Evolutionary conservation across 2,888 invertebrate species (phyloP), one percentile per base, ranked within the genome.

Genomic region (Erebia aethiops): DNA sequence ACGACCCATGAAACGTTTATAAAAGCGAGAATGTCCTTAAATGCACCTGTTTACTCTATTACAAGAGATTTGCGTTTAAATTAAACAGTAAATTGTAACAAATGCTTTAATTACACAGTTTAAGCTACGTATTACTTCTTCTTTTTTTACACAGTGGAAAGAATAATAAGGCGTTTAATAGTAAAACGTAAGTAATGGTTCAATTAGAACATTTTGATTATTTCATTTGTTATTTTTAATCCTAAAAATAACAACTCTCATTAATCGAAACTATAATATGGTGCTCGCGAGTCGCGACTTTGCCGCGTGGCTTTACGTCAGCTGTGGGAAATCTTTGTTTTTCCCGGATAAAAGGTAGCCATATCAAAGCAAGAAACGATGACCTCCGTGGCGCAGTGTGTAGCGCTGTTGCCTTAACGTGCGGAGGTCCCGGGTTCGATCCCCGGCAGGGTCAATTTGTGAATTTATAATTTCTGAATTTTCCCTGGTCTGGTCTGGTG

Each of bases 21-120:
- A 82, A 86, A 86, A 85, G 86, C 85, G 85, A 86, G 81, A 88
- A 88, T 84, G 83, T 84, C 82, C 82, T 88, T 85, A 85, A 86
- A 82, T 86, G 85, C 89, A 89, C 88, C 88, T 89, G 89, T 84
- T 87, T 83, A 79, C 81, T 77, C 80, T 76, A 79, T 82, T 81
- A 81, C 80, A 71, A 75, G 72, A 67, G 67, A 67, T 67, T 67
- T 67, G 67, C 67, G 46, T 67, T 62, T 16, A 58, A 67, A 58
- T 57, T 46, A 58, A 67, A 67, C 67, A 26, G 57, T 67, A 67
- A 67, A 67, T 57, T 67, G 67, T 79, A 77, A 81, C 57, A 46
- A 69, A 71, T 65, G 65, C 65, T 61, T 66, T 63, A 70, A 67
- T 73, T 14, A 64, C 10, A 49, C 61, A 41, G 57, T 65, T 54